Conservation (phyloP, 2,888 invertebrate genomes). For the Ochropleura leucogaster region DNA sequence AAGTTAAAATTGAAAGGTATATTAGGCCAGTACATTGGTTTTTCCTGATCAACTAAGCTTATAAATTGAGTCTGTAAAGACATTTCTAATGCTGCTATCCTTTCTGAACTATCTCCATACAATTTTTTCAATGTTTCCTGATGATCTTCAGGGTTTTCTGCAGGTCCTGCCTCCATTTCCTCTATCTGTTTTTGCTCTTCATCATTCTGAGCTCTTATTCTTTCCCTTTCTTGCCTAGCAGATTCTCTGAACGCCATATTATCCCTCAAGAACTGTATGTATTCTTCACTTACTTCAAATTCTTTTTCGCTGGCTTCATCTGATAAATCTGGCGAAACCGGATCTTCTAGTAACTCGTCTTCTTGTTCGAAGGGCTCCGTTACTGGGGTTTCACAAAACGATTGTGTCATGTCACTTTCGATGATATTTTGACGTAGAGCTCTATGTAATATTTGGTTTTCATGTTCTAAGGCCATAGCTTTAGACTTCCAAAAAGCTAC, state of each 20-base stretch:
- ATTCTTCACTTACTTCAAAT: slow-evolving; percentile 91
- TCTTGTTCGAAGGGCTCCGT: not conserved
- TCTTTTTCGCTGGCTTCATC: slow-evolving; percentile 57
- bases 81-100: slow-evolving; percentile 94
- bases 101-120: slow-evolving; percentile 92
- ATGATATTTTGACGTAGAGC: slow-evolving; percentile 80
- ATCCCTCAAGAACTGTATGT: slow-evolving; percentile 91
- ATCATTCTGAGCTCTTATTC: slow-evolving; percentile 69
- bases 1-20: slow-evolving; percentile 91
- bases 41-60: slow-evolving; percentile 90
- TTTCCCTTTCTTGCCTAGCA: slow-evolving; percentile 76
- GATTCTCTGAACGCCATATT: slow-evolving; percentile 90
- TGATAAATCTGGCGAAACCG: slow-evolving; percentile 21
- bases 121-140: slow-evolving; percentile 86
- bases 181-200: slow-evolving; percentile 59
- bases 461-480: slow-evolving; percentile 90
- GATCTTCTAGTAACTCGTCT: not conserved
- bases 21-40: slow-evolving; percentile 93
- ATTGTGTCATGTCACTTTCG: not conserved
- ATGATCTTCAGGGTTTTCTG: slow-evolving; percentile 70
- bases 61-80: slow-evolving; percentile 92
- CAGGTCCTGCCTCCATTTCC: slow-evolving; percentile 68
- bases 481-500: slow-evolving; percentile 91
- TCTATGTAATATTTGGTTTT: slow-evolving; percentile 89
- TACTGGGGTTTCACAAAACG: not conserved